Conservation (phyloP, 2,797 vertebrate genomes). For the Gallinago stenura region DNA sequence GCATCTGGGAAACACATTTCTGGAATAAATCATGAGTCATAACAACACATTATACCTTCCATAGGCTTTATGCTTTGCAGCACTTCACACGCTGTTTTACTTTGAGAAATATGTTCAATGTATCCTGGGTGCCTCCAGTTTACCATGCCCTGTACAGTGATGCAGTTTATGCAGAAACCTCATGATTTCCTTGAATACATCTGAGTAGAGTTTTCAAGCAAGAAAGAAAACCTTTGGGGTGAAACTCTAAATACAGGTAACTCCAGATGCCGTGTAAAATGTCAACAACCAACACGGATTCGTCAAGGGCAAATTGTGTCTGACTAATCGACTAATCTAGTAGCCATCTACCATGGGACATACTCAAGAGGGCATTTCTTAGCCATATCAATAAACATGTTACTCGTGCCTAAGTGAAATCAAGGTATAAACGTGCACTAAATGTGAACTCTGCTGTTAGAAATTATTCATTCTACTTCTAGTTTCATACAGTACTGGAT, state of each 20-base stretch:
- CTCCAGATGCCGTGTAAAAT: neutral
- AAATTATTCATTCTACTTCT: neutral
- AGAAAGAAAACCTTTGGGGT: neutral
- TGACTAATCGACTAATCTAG: neutral
- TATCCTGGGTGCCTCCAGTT: neutral
- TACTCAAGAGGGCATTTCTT: neutral
- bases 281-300: neutral
- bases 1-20: neutral
- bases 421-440: neutral
- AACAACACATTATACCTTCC: neutral
- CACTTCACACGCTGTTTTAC: neutral
- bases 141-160: neutral
- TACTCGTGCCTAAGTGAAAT: neutral
- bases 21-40: neutral
- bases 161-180: neutral
- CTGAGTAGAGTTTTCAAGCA: neutral
- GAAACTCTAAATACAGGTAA: neutral
- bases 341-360: rapidly evolving
- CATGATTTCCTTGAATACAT: neutral
- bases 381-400: rapidly evolving
- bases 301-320: rapidly evolving
- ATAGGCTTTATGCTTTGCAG: neutral
- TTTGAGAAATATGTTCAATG: rapidly evolving
- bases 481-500: neutral
- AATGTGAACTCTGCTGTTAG: neutral